phyloP scores from a whole-genome alignment of 92 coral and sea anemone genomes.

The Epizoanthus fatuus region DNA sequence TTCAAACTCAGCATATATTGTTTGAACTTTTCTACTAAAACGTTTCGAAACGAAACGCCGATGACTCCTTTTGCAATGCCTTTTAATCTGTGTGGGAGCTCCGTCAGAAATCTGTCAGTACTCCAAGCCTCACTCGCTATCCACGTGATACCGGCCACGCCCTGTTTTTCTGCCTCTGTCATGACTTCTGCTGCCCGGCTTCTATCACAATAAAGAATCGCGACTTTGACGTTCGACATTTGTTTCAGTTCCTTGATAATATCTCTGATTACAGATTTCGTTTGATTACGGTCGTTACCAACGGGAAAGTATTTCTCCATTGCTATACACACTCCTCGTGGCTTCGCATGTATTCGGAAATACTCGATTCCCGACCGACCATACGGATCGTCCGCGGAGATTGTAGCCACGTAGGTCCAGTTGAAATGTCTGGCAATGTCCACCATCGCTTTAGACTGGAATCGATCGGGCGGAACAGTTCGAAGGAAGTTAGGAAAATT shows the following conservation, averaged over 20 bases:
- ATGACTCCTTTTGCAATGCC: constrained; percentile 73
- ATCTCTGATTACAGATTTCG: constrained; percentile 29
- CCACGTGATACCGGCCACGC: constrained; percentile 71
- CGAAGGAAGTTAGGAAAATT: constrained; percentile 87
- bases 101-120: constrained; percentile 8
- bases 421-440: constrained; percentile 79
- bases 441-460: constrained; percentile 88
- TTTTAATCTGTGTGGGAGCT: constrained; percentile 7
- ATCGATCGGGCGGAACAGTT: constrained; percentile 92
- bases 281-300: neutral
- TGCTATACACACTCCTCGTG: constrained; percentile 74
- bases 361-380: constrained; percentile 83
- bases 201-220: constrained; percentile 61
- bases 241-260: constrained; percentile 65
- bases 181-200: constrained; percentile 33
- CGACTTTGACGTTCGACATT: constrained; percentile 59
- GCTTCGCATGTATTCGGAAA: constrained; percentile 69
- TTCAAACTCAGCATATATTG: constrained; percentile 57
- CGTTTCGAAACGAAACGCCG: constrained; percentile 73
- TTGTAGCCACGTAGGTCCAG: constrained; percentile 89
- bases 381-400: constrained; percentile 84
- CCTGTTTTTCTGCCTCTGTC: constrained; percentile 64
- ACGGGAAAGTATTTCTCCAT: constrained; percentile 75
- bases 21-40: constrained; percentile 60
- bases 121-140: constrained; percentile 92